These are phyloP conservation scores for Anthonomus grandis DNA, from an alignment of 1,140 invertebrate genomes.

Conservation along the genomic window DNA sequence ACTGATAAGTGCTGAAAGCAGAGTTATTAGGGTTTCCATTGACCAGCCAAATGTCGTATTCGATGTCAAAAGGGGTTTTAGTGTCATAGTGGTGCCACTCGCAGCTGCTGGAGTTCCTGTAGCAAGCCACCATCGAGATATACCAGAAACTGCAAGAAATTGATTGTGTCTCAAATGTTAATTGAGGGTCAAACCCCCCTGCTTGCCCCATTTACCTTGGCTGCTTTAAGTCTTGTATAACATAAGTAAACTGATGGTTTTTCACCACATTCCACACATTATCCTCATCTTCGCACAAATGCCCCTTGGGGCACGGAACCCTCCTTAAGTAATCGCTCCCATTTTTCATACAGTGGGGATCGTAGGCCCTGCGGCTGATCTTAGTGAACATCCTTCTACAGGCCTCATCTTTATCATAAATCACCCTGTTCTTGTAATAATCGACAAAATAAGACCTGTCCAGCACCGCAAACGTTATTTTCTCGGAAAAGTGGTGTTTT, in stretches of 20 bases:
- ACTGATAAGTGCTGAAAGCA: constrained; percentile 86
- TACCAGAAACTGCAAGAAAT: constrained; percentile 84
- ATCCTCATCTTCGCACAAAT: constrained; percentile 86
- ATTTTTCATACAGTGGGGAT: constrained; percentile 69
- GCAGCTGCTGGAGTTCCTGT: constrained; percentile 72
- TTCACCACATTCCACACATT: constrained; percentile 78
- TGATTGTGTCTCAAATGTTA: too few relatives aligned
- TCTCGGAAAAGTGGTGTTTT: constrained; percentile 58
- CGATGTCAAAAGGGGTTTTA: constrained; percentile 52
- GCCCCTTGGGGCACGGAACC: constrained; percentile 76
- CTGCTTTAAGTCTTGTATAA: constrained; percentile 81
- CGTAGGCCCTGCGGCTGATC: constrained; percentile 78
- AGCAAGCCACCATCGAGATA: constrained; percentile 89
- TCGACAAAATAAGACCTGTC: constrained; percentile 84
- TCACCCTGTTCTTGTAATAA: constrained; percentile 77
- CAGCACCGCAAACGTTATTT: constrained; percentile 82
- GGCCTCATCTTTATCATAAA: constrained; percentile 60
- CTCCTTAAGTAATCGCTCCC: constrained; percentile 84
- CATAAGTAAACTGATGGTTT: constrained; percentile 90
- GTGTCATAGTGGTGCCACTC: constrained; percentile 74
- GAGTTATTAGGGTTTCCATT: constrained; percentile 90
- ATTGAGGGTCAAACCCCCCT: too few relatives aligned
- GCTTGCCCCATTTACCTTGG: constrained; percentile 84
- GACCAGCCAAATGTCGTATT: constrained; percentile 94
- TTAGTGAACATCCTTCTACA: constrained; percentile 84